Evolutionary conservation across 1,140 invertebrate species (phyloP), one percentile per base, ranked within the genome.

Genomic region (Cherax destructor): DNA sequence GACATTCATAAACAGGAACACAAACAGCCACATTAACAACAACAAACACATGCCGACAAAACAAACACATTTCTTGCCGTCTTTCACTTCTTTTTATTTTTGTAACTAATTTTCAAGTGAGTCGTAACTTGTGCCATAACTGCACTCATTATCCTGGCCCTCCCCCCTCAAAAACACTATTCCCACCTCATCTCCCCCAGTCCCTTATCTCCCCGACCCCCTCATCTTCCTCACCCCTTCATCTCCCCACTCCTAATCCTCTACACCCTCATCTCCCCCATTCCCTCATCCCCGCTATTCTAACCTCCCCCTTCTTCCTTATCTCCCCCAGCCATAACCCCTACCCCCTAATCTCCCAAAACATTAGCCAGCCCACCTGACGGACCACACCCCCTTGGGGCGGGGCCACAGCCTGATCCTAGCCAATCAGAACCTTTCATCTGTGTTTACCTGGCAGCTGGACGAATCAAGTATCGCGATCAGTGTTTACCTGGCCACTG

Each of bases 1-100:
- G 13, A 69, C 65, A 69, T 69, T 69, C 65, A 69, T 69, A 21
- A 69, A 69, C 65, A 69, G 65, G 5, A 69, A 69, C 13, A 13
- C 13, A 69, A 11, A 69, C 13, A 69, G 13, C 3, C 65, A 69
- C 65, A 69, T 69, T 69, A 69, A 69, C 65, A 69, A 21, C 13
- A 69, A 69, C 65, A 69, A 69, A 69, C 65, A 69, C 65, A 69
- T 69, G 65, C 65, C 65, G 65, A 69, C 65, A 69, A 69, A 69
- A 69, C 21, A 69, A 69, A 69, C 21, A 69, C 65, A 69, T 18
- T 69, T 69, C 65, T 69, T 69, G 13, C 65, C 0, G 30, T 59
- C 9, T 59, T 10, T 21, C 5, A 69, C 13, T 69, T 69, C 21
- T 69, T 41, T 41, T 41, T 41, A 41, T 41, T 41, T 69, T 69